Conservation (phyloP, 2,888 invertebrate genomes). For the Lacanobia wlatinum region DNA sequence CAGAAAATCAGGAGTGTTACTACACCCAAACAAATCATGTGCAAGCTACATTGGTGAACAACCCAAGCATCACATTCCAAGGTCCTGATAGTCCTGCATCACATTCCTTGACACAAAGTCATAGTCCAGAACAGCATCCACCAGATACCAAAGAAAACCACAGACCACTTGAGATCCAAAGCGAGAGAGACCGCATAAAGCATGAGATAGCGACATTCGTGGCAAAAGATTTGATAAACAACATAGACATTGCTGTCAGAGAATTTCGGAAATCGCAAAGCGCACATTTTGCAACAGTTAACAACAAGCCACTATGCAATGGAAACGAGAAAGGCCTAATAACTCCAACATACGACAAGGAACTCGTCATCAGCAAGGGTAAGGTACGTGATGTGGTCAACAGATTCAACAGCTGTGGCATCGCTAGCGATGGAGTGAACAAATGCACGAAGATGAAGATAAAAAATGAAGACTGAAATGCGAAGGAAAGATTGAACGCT, state of each 20-base stretch:
- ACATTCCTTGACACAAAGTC: constrained; percentile 83
- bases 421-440: constrained; percentile 66
- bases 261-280: constrained; percentile 86
- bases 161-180: constrained; percentile 78
- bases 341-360: constrained; percentile 86
- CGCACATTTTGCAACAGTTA: constrained; percentile 75
- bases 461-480: constrained; percentile 78
- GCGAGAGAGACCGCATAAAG: constrained; percentile 85
- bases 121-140: constrained; percentile 80
- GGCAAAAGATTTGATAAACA: constrained; percentile 87
- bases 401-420: constrained; percentile 82
- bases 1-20: constrained; percentile 66
- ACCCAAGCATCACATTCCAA: constrained; percentile 88
- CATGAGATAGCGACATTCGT: constrained; percentile 88
- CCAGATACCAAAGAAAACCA: constrained; percentile 76
- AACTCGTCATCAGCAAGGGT: constrained; percentile 86
- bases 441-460: constrained; percentile 74
- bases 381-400: constrained; percentile 89
- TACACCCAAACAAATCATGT: constrained; percentile 70
- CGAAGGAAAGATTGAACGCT: constrained; percentile 43
- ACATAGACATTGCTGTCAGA: constrained; percentile 84
- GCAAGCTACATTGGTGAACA: constrained; percentile 73
- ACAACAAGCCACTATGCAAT: constrained; percentile 74
- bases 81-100: constrained; percentile 88
- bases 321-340: constrained; percentile 81